Evolutionary conservation across 2,888 invertebrate species (phyloP), one percentile per base, ranked within the genome.

Genomic region (Eucera pruinosa): DNA sequence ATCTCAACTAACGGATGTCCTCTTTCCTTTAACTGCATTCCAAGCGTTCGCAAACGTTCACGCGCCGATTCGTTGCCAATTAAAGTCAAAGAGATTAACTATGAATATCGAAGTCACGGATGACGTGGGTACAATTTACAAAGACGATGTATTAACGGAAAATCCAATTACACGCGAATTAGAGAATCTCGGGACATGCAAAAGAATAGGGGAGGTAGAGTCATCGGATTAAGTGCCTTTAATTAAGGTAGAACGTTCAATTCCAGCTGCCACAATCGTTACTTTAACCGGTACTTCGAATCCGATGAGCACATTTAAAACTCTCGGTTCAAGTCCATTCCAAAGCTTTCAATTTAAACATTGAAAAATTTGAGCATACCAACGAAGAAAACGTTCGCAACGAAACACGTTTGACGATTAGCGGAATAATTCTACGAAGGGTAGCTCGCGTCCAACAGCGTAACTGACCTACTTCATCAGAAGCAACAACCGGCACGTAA

Each of bases 171-270:
- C 55, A 65, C 20, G 41, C 2, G 45, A 69, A 65, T 61, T 61
- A 45, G 50, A 18, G 55, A 33, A 57, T 60, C 45, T 65, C 33
- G 45, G 39, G 43, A 45, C 27, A 15, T 64, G 4, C 39, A 9
- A 11, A 11, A 15, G 20, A 36, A 15, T 11, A 13, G 23, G 30
- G 11, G 54, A 41, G 47, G 41, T 43, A 27, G 39, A 43, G 33
- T 25, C 30, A 62, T 48, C 15, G 47, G 43, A 75, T 75, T 70
- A 70, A 80, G 52, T 48, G 39, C n/a, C 60, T 65, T 68, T 79
- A 71, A 75, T 80, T 75, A 75, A 80, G 75, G 33, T 30, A 27
- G 48, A 55, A 65, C 25, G 54, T 69, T 64, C 41, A 54, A 43
- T 27, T n/a, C 18, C 41, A 30, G 27, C 0, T 23, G 6, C 39